These are phyloP conservation scores for Barnardius zonarius DNA, from an alignment of 2,113 vertebrate genomes.

Conservation along the genomic window DNA sequence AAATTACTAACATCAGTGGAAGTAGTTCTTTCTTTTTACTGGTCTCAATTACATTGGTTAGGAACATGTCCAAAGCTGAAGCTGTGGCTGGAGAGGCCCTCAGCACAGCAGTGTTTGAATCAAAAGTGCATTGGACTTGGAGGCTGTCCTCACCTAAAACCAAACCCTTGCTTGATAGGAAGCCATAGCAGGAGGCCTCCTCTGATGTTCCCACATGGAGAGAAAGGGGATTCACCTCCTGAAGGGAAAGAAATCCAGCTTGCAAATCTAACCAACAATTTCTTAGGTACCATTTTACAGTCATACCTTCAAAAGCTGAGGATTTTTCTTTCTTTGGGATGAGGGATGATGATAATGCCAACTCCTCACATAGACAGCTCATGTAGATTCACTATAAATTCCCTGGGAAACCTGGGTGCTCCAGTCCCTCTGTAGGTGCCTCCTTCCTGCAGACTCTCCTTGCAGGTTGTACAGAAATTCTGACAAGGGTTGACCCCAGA, in stretches of 20 bases:
- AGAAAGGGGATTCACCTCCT: neutral
- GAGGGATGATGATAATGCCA: neutral
- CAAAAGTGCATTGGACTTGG: neutral
- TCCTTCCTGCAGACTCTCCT: neutral
- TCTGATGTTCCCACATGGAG: neutral
- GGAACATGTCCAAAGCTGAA: neutral
- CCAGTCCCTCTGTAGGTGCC: neutral
- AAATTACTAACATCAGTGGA: neutral
- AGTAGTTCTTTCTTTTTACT: neutral
- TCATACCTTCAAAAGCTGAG: neutral
- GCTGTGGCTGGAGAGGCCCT: neutral
- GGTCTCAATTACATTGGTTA: neutral
- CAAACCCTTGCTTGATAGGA: neutral
- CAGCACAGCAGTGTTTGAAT: neutral
- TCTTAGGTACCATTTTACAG: neutral
- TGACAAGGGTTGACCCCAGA: neutral
- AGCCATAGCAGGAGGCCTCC: neutral
- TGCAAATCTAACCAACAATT: neutral
- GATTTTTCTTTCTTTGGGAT: neutral
- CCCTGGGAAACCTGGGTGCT: neutral
- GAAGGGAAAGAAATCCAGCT: neutral
- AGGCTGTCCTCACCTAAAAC: neutral
- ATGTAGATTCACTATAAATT: neutral
- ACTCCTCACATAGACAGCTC: neutral
- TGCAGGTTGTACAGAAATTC: neutral